A percentile compares a stretch with the other conserved stretches of the same genome.
These are phyloP conservation scores for Phylloscopus whistleri DNA, from an alignment of 2,113 vertebrate genomes.

Conservation along the genomic window DNA sequence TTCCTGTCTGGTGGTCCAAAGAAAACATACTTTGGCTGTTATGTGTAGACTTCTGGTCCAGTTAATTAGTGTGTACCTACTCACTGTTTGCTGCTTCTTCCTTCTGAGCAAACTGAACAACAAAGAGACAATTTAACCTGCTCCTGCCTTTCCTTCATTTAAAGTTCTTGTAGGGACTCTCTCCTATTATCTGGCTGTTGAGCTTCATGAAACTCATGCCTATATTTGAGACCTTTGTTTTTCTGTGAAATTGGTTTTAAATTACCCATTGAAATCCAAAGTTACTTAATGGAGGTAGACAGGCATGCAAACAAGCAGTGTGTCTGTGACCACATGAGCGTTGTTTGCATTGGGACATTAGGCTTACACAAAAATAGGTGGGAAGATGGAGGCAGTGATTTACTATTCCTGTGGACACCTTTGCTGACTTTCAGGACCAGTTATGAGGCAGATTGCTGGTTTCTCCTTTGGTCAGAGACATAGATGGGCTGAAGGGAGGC, in stretches of 20 bases:
- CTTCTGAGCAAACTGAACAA: neutral
- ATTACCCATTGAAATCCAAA: neutral
- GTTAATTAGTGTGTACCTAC: neutral
- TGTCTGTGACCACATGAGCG: neutral
- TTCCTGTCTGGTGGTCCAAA: neutral
- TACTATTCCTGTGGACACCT: neutral
- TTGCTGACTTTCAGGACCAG: neutral
- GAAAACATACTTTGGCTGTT: neutral
- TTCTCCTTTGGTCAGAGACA: neutral
- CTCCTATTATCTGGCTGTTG: neutral
- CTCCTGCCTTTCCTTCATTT: neutral
- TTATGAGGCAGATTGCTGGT: neutral
- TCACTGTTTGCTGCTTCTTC: neutral
- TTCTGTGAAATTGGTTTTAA: neutral
- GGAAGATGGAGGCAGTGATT: neutral
- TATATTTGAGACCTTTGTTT: neutral
- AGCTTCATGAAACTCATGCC: neutral
- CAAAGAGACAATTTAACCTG: neutral
- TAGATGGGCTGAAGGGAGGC: neutral
- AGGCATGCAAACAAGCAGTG: neutral
- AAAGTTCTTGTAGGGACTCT: neutral
- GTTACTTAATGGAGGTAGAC: neutral
- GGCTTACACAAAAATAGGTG: neutral
- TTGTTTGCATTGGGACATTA: neutral
- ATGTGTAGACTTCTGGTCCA: neutral